Percentiles rank a stretch among this genome's conserved stretches.
phyloP scores from a whole-genome alignment of 2,888 invertebrate genomes.

The Volucella inflata region DNA sequence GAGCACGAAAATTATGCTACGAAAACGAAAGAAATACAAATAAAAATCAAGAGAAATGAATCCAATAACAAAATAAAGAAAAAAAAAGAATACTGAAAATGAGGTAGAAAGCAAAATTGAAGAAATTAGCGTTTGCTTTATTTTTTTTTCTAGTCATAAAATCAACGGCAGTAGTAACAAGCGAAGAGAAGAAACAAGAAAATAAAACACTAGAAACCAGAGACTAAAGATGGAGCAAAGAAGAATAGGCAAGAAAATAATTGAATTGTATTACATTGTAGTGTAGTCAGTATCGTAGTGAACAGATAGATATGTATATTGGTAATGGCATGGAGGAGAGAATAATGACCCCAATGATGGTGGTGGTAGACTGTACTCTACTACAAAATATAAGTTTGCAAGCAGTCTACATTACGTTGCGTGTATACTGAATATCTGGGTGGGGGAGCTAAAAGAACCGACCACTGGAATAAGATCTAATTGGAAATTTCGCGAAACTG shows the following conservation, averaged over 20 bases:
- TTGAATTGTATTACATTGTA: conserved; percentile 84
- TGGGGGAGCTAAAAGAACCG: background rate
- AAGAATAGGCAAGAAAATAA: conserved; percentile 80
- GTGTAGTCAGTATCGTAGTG: conserved; percentile 21
- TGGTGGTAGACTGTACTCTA: conserved; percentile 77
- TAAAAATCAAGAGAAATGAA: conserved; percentile 4
- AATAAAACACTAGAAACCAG: conserved; percentile 74
- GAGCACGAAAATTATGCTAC: conserved; percentile 55
- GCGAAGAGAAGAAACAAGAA: conserved; percentile 80
- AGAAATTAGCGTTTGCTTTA: conserved; percentile 66
- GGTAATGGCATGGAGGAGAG: conserved; percentile 79
- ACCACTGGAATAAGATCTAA: conserved; percentile 16
- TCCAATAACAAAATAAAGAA: conserved; percentile 44
- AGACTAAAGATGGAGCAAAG: conserved; percentile 57
- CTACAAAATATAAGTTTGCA: conserved; percentile 18
- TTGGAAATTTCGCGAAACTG: conserved; percentile 37
- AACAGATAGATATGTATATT: conserved; percentile 49
- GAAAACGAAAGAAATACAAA: conserved; percentile 18
- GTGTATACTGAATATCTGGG: background rate
- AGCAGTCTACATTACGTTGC: background rate
- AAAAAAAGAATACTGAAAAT: conserved; percentile 64
- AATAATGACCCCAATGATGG: conserved; percentile 83
- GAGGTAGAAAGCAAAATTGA: conserved; percentile 42
- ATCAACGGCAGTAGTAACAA: conserved; percentile 10
- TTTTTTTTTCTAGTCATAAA: conserved; percentile 18